Evolutionary conservation across 2,888 invertebrate genomes (phyloP).

Genomic region (Plagodis dolabraria): DNA sequence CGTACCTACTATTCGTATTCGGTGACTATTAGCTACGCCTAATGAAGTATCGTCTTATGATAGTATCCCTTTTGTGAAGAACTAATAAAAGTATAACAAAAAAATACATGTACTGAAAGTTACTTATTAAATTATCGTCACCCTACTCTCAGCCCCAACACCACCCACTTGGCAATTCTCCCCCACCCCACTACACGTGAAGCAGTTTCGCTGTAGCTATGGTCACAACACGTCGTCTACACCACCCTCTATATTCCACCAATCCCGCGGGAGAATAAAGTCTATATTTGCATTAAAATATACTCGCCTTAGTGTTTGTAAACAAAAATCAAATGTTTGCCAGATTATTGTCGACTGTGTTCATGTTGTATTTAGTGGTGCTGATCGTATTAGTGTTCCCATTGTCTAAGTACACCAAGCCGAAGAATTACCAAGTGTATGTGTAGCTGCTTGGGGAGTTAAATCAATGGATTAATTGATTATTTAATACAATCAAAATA

Average conservation of each 20-base stretch:
- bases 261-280: not conserved
- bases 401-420: slow-evolving; percentile 67
- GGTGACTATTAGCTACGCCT: too few relatives aligned
- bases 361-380: slow-evolving; percentile 71
- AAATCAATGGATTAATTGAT: too few relatives aligned
- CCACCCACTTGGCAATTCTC: slow-evolving; percentile 11
- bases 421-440: slow-evolving; percentile 20
- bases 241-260: not conserved
- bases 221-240: slow-evolving; percentile 42
- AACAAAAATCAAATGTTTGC: slow-evolving; percentile 51
- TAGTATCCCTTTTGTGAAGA: not conserved
- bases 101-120: not conserved
- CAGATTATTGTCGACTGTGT: slow-evolving; percentile 62
- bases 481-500: too few relatives aligned
- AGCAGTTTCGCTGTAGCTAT: slow-evolving; percentile 20
- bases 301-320: slow-evolving; percentile 8
- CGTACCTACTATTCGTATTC: too few relatives aligned
- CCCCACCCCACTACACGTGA: slow-evolving; percentile 8
- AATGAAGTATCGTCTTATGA: too few relatives aligned
- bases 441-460: not conserved
- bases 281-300: slow-evolving; percentile 2
- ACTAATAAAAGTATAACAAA: not conserved
- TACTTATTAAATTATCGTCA: slow-evolving; percentile 5
- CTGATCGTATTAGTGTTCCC: slow-evolving; percentile 71
- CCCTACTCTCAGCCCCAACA: slow-evolving; percentile 14